Evolutionary conservation across 2,113 vertebrate species (phyloP).

Genomic region (Xiphorhynchus elegans): DNA sequence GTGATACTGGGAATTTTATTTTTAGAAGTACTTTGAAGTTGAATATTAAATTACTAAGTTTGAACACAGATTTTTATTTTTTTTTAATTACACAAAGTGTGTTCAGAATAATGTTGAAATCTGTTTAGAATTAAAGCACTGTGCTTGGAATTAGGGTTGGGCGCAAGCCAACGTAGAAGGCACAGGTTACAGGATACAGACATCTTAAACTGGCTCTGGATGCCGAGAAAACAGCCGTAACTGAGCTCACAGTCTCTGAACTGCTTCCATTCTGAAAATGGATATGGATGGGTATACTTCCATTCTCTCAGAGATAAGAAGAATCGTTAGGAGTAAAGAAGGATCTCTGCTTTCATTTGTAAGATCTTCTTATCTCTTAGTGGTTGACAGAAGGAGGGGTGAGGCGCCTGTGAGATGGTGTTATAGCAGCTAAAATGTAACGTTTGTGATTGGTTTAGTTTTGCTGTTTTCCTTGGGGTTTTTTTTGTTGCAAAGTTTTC

Average conservation of each 20-base stretch:
- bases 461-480: accelerated
- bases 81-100: background rate
- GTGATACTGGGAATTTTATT: background rate
- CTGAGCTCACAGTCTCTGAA: background rate
- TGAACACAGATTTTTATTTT: background rate
- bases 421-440: background rate
- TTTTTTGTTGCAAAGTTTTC: background rate
- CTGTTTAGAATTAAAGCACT: background rate
- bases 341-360: background rate
- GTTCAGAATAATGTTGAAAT: background rate
- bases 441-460: background rate
- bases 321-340: background rate
- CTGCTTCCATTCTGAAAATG: background rate
- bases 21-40: background rate
- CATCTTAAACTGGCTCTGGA: background rate
- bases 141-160: background rate
- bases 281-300: background rate
- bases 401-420: background rate
- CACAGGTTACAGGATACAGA: constrained; percentile 5
- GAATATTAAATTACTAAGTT: background rate
- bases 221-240: background rate
- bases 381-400: background rate
- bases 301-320: background rate
- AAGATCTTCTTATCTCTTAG: background rate
- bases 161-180: background rate